A percentile compares a stretch with the other conserved stretches of the same genome.
Evolutionary conservation across 2,797 vertebrate genomes (phyloP).

Genomic region (Pseudotriccus pelzelni): DNA sequence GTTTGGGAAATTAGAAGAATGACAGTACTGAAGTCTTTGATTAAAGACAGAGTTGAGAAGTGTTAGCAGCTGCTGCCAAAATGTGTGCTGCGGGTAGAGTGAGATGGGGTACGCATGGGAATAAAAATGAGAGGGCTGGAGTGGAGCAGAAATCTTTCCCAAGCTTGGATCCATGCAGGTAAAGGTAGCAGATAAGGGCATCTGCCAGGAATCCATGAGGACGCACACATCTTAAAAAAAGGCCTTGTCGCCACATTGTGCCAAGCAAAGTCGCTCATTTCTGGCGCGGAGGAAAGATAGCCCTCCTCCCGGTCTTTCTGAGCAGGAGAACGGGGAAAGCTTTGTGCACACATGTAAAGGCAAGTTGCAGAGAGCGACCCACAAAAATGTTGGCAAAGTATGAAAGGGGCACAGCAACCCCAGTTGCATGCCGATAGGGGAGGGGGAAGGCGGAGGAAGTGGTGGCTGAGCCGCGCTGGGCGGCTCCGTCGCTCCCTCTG

Average conservation of each 20-base stretch:
- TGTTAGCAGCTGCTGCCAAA: neutral
- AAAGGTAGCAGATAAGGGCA: rapidly evolving
- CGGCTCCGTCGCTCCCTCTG: neutral
- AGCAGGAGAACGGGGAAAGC: neutral
- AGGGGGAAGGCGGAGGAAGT: rapidly evolving
- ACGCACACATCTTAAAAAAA: neutral
- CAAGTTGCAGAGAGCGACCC: rapidly evolving
- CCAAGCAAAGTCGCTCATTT: neutral
- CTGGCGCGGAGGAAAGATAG: rapidly evolving
- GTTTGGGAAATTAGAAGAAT: neutral
- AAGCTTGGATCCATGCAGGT: neutral
- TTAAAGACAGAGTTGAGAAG: conserved; percentile 30
- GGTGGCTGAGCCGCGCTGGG: rapidly evolving
- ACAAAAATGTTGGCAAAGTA: rapidly evolving
- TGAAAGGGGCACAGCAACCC: rapidly evolving
- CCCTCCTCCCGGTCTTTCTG: no score
- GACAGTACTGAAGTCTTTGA: neutral
- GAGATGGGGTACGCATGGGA: neutral
- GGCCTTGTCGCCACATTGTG: conserved; percentile 12
- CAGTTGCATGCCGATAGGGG: rapidly evolving
- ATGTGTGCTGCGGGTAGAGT: rapidly evolving
- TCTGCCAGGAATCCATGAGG: neutral
- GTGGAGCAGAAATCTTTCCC: neutral
- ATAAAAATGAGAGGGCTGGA: neutral
- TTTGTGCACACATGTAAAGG: rapidly evolving